Conservation (phyloP, 92 coral and sea anemone species). For the Heliopora coerulea region DNA sequence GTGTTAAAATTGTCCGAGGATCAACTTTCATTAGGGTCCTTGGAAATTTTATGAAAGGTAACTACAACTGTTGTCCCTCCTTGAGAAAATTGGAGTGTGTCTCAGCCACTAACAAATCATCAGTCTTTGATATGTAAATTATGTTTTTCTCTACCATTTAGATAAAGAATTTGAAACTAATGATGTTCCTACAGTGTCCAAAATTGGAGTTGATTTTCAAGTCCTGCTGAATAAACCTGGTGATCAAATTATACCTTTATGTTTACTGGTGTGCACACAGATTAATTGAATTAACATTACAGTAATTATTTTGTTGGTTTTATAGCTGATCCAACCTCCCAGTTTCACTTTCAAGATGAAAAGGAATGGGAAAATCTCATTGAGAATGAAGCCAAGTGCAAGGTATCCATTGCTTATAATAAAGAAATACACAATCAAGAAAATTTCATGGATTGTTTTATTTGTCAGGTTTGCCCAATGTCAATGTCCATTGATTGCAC, state of each 20-base stretch:
- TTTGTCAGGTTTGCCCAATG: neutral
- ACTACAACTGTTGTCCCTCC: no score
- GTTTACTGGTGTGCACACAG: no score
- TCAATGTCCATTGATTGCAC: slow-evolving; percentile 13
- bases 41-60: no score
- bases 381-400: slow-evolving; percentile 5
- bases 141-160: no score
- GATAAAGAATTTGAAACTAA: neutral
- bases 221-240: slow-evolving; percentile 71
- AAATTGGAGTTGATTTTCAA: slow-evolving; percentile 77
- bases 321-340: slow-evolving; percentile 70
- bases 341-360: slow-evolving; percentile 82
- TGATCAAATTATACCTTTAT: no score
- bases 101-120: no score
- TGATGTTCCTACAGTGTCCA: neutral
- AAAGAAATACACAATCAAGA: no score
- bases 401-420: slow-evolving; percentile 1
- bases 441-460: neutral
- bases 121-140: no score
- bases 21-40: no score
- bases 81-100: no score
- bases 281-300: no score
- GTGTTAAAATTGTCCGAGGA: no score
- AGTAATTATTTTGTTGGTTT: slow-evolving; percentile 1
- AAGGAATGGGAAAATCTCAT: slow-evolving; percentile 78